These are phyloP conservation scores for Anguilla pacifica DNA, from an alignment of 2,797 vertebrate species.

Conservation along the genomic window DNA sequence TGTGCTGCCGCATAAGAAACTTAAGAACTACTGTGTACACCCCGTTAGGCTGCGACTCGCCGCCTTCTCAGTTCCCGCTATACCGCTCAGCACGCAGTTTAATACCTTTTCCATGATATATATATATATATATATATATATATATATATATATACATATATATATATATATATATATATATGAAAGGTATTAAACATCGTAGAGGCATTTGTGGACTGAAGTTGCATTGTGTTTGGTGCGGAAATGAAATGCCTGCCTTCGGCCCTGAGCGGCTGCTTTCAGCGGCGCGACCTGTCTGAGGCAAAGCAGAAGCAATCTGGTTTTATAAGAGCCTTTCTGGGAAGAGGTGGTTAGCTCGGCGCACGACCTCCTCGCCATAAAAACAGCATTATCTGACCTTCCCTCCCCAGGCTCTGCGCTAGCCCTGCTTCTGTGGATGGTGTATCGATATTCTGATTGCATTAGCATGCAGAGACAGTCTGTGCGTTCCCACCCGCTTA, in stretches of 20 bases:
- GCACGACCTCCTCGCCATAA: background rate
- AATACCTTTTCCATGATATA: background rate
- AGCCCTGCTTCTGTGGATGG: background rate
- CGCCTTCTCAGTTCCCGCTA: background rate
- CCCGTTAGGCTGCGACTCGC: background rate
- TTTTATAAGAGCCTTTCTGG: background rate
- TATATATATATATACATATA: no score
- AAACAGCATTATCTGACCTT: background rate
- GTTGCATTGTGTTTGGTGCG: background rate
- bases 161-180: background rate
- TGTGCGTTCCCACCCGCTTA: background rate
- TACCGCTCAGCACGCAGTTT: slow-evolving; percentile 6
- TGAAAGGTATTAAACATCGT: no score
- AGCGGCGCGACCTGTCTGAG: background rate
- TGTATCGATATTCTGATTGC: slow-evolving; percentile 9
- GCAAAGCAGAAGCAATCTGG: background rate
- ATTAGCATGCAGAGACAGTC: slow-evolving; percentile 22
- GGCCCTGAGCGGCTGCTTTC: background rate
- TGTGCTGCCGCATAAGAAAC: background rate
- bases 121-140: background rate
- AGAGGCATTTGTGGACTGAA: background rate
- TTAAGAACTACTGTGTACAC: background rate
- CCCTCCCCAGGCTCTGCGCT: background rate
- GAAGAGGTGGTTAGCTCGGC: background rate
- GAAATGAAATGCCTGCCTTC: slow-evolving; percentile 5